These are phyloP conservation scores for Drosophila albomicans DNA, from an alignment of 1,140 invertebrate species.

Conservation along the genomic window DNA sequence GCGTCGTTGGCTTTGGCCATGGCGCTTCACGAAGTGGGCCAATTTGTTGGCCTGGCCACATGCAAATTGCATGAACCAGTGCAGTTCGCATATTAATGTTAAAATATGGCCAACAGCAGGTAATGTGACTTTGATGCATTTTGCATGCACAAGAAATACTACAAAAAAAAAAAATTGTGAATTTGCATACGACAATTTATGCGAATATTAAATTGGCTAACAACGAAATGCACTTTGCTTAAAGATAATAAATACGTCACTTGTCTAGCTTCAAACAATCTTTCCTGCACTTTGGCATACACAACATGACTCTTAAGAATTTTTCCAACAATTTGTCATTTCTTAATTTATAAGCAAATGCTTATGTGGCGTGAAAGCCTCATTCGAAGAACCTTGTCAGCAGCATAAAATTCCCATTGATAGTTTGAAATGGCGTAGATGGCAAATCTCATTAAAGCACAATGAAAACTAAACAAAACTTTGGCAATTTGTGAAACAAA, in stretches of 20 bases:
- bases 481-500: conserved; percentile 34
- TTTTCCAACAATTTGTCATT: no score
- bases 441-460: conserved; percentile 40
- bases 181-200: conserved; percentile 59
- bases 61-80: conserved; percentile 61
- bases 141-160: conserved; percentile 43
- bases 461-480: conserved; percentile 61
- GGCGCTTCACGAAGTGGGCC: conserved; percentile 16
- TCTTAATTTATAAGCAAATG: no score
- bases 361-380: background rate
- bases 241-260: background rate
- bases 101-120: conserved; percentile 36
- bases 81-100: conserved; percentile 68
- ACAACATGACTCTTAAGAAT: no score
- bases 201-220: conserved; percentile 34
- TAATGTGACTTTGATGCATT: conserved; percentile 61
- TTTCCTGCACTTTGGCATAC: background rate
- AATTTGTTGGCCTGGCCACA: conserved; percentile 58
- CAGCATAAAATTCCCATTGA: conserved; percentile 5
- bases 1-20: conserved; percentile 30
- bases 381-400: background rate
- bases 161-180: background rate
- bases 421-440: conserved; percentile 15
- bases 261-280: background rate
- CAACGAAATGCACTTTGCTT: conserved; percentile 66